These are phyloP conservation scores for Cheilosia impressa DNA, from an alignment of 2,888 invertebrate genomes.

Conservation along the genomic window DNA sequence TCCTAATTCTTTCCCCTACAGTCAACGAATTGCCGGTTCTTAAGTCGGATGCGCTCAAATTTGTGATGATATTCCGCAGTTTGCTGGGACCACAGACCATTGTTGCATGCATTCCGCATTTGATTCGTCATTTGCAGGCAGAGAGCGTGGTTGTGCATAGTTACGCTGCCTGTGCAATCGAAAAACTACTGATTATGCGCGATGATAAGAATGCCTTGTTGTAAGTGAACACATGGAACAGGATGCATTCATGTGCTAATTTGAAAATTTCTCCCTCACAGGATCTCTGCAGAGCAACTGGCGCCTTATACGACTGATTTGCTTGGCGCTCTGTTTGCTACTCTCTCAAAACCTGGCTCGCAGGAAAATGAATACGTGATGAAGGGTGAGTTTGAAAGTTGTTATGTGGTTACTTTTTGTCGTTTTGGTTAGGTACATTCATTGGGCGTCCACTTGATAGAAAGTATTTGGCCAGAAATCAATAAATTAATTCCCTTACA, in stretches of 20 bases:
- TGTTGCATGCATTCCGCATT: slow-evolving; percentile 89
- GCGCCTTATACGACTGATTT: slow-evolving; percentile 88
- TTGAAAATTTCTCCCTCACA: slow-evolving; percentile 78
- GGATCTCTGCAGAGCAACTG: slow-evolving; percentile 87
- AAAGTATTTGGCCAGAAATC: background rate
- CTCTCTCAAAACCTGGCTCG: slow-evolving; percentile 89
- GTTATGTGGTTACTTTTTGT: background rate
- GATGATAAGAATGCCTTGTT: slow-evolving; percentile 85
- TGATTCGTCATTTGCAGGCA: slow-evolving; percentile 90
- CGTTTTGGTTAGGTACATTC: too few relatives aligned
- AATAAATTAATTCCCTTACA: slow-evolving; percentile 52
- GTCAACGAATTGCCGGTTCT: slow-evolving; percentile 95
- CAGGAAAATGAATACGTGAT: slow-evolving; percentile 98
- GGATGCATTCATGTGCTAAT: background rate
- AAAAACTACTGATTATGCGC: slow-evolving; percentile 92
- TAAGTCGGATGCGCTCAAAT: slow-evolving; percentile 98
- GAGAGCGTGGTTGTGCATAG: slow-evolving; percentile 95
- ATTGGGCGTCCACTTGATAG: background rate
- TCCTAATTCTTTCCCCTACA: slow-evolving; percentile 82
- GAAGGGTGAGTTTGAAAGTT: slow-evolving; percentile 86
- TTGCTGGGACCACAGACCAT: slow-evolving; percentile 92
- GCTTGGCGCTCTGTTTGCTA: slow-evolving; percentile 90
- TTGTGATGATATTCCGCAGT: slow-evolving; percentile 97
- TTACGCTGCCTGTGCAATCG: slow-evolving; percentile 96
- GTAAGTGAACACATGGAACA: slow-evolving; percentile 82